Percentiles rank a stretch among this genome's conserved stretches.
Evolutionary conservation across 2,888 invertebrate genomes (phyloP).

Genomic region (Dinocampus coccinellae): DNA sequence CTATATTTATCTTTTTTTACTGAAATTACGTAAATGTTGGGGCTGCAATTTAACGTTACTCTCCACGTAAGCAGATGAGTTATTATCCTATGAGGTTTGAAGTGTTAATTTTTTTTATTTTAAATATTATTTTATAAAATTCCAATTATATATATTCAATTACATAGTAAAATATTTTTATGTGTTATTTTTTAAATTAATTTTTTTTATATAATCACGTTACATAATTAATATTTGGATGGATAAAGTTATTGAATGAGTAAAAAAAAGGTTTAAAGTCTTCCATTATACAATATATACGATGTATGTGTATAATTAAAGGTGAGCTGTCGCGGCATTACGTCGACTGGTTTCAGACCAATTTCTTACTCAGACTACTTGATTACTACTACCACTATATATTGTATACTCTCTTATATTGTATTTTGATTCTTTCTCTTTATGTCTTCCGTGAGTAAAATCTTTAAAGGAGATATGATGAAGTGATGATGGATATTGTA

Average conservation of each 20-base stretch:
- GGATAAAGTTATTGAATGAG: neutral
- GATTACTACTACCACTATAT: too few species aligned
- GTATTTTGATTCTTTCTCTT: neutral
- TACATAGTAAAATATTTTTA: too few species aligned
- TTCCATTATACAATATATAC: neutral
- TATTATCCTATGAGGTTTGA: constrained; percentile 14
- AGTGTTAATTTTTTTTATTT: neutral
- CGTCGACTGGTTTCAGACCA: neutral
- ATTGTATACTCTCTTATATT: neutral
- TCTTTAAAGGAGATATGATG: neutral
- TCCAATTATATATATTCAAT: too few species aligned
- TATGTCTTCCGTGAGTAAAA: neutral
- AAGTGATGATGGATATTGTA: too few species aligned
- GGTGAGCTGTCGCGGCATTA: constrained; percentile 29
- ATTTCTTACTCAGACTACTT: neutral
- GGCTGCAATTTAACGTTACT: constrained; percentile 64
- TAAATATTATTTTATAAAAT: too few species aligned
- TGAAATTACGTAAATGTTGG: too few species aligned
- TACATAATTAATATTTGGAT: neutral
- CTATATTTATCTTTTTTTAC: constrained; percentile 50
- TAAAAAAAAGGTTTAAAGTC: constrained; percentile 26
- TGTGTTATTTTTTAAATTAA: too few species aligned
- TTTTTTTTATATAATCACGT: neutral
- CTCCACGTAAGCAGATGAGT: constrained; percentile 48
- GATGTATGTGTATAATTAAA: constrained; percentile 23